Evolutionary conservation across 37 sponge, comb jelly and placozoan genomes (phyloP).

Genomic region (Cladorhizidae sp.): DNA sequence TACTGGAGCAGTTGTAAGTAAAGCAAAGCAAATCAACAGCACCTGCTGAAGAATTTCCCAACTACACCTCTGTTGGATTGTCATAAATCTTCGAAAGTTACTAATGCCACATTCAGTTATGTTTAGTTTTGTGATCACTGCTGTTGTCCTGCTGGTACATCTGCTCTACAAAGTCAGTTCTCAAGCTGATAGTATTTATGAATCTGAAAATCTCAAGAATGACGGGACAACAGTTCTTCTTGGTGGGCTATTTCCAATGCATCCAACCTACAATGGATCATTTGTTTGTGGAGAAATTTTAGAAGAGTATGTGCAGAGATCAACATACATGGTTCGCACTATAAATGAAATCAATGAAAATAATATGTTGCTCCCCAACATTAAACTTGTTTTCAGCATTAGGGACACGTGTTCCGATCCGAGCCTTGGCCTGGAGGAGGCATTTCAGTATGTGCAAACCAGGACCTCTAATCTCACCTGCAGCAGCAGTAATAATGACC

Average conservation of each 20-base stretch:
- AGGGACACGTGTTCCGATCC: conserved; percentile 66
- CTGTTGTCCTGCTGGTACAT: too few relatives aligned
- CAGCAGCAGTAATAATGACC: background rate
- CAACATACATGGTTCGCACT: conserved; percentile 73
- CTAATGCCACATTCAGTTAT: too few relatives aligned
- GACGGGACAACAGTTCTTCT: conserved; percentile 36
- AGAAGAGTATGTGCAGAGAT: conserved; percentile 47
- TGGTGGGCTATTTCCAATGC: conserved; percentile 82
- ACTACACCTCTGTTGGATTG: too few relatives aligned
- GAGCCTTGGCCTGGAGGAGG: conserved; percentile 46
- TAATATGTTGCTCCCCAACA: conserved; percentile 30
- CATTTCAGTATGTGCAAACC: conserved; percentile 46
- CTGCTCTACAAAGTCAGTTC: too few relatives aligned
- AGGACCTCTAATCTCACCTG: background rate
- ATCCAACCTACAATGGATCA: conserved; percentile 14
- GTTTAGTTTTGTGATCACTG: too few relatives aligned
- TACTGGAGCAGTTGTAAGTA: too few relatives aligned
- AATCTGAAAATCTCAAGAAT: background rate
- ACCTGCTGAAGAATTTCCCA: too few relatives aligned
- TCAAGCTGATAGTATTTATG: background rate
- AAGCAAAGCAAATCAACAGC: too few relatives aligned
- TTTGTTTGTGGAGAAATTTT: conserved; percentile 13
- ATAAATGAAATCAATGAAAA: conserved; percentile 57
- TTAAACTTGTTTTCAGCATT: conserved; percentile 68
- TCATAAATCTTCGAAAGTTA: too few relatives aligned